Evolutionary conservation across 2,113 vertebrate species (phyloP).

Genomic region (Coryphaenoides rupestris): DNA sequence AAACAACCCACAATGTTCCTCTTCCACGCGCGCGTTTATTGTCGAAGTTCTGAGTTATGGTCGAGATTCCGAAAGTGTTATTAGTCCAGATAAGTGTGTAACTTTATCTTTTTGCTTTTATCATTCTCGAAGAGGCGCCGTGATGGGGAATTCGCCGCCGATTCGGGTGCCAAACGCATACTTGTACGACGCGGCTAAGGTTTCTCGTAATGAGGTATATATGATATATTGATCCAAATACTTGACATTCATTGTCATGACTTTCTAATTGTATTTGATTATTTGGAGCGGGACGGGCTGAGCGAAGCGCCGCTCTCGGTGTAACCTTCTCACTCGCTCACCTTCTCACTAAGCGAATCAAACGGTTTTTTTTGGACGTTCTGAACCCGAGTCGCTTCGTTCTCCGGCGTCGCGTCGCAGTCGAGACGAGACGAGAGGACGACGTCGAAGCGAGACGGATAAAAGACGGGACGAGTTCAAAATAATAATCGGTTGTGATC

Average conservation of each 20-base stretch:
- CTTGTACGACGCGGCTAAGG: constrained; percentile 42
- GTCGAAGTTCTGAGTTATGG: constrained; percentile 29
- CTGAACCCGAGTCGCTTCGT: too few species aligned
- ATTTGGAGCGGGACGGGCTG: too few species aligned
- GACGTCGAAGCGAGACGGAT: too few species aligned
- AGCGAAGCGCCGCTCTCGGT: too few species aligned
- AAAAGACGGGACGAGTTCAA: constrained; percentile 15
- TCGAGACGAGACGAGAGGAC: too few species aligned
- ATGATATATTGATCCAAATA: constrained; percentile 1
- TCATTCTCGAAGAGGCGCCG: constrained; percentile 42
- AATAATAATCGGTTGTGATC: constrained; percentile 41
- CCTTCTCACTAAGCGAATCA: too few species aligned
- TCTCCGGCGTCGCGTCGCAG: too few species aligned
- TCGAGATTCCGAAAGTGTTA: constrained; percentile 40
- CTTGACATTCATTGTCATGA: too few species aligned
- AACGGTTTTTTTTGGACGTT: too few species aligned
- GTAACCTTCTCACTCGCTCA: too few species aligned
- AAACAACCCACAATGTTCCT: constrained; percentile 5
- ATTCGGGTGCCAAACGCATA: constrained; percentile 34
- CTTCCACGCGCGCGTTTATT: constrained; percentile 12
- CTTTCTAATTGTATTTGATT: too few species aligned
- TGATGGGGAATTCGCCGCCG: neutral
- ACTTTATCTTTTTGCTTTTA: constrained; percentile 47
- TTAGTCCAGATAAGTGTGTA: constrained; percentile 58
- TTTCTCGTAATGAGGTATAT: constrained; percentile 35